A percentile compares a stretch with the other conserved stretches of the same genome.
phyloP scores from a whole-genome alignment of 2,888 invertebrate genomes.

The Perithous albicinctus region DNA sequence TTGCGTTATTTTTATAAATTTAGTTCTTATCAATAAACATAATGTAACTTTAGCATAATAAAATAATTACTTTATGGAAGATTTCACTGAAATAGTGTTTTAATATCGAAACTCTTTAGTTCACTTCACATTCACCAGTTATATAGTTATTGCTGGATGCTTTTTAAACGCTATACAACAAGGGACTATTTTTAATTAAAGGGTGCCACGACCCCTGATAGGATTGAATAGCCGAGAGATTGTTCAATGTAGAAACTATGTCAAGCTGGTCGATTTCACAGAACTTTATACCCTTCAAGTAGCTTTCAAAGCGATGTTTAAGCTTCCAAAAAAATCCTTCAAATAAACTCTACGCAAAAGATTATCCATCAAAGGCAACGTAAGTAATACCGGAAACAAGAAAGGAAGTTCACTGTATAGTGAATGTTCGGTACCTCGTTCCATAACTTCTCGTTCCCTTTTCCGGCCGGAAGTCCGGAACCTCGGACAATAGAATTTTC shows the following conservation, averaged over 20 bases:
- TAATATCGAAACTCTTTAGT: neutral
- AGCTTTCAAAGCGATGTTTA: constrained; percentile 21
- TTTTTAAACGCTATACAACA: neutral
- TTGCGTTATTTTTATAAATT: too few relatives aligned
- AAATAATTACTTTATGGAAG: too few relatives aligned
- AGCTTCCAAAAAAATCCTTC: constrained; percentile 10
- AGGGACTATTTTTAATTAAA: neutral
- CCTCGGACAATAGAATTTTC: constrained; percentile 78
- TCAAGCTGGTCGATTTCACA: neutral
- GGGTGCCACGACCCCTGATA: neutral
- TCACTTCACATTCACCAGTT: too few relatives aligned
- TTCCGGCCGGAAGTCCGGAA: constrained; percentile 52
- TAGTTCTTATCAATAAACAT: too few relatives aligned
- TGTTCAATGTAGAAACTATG: neutral
- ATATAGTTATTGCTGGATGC: neutral
- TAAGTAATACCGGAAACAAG: constrained; percentile 18
- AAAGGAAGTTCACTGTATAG: constrained; percentile 44
- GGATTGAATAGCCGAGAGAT: neutral
- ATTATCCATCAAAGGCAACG: constrained; percentile 18
- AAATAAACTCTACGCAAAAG: constrained; percentile 23
- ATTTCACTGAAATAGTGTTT: too few relatives aligned
- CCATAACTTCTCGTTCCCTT: constrained; percentile 31
- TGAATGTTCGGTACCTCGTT: constrained; percentile 43
- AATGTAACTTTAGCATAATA: too few relatives aligned
- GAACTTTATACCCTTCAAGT: neutral